Evolutionary conservation across 35 echinoderm and acorn worm species (phyloP).

Genomic region (Lytechinus pictus): DNA sequence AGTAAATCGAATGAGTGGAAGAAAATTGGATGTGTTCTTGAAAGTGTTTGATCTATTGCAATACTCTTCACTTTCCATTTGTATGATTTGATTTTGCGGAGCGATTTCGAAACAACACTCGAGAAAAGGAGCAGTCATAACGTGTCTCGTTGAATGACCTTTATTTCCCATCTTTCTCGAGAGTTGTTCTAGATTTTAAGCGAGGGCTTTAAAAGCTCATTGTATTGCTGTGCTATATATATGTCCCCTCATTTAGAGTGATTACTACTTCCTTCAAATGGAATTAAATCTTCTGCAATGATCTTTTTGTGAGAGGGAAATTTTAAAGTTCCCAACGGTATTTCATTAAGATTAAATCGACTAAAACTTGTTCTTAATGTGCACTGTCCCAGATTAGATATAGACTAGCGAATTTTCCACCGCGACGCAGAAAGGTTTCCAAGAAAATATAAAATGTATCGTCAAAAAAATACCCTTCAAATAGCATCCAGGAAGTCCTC

Average conservation of each 20-base stretch:
- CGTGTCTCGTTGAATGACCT: neutral
- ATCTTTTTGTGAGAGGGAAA: too few species aligned
- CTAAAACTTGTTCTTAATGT: too few species aligned
- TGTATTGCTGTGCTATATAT: neutral
- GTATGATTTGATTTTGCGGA: neutral
- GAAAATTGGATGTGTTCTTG: constrained; percentile 12
- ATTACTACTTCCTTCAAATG: too few species aligned
- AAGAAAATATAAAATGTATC: too few species aligned
- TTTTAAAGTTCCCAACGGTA: too few species aligned
- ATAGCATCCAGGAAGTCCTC: too few species aligned
- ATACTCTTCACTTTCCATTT: neutral
- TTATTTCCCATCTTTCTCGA: neutral
- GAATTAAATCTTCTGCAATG: too few species aligned
- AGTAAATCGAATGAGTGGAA: neutral
- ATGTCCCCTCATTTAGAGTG: neutral
- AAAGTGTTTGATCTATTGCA: constrained; percentile 19
- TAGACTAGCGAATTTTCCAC: too few species aligned
- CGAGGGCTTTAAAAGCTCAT: neutral
- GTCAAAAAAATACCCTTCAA: too few species aligned
- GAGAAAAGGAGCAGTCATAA: neutral
- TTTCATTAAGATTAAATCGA: too few species aligned
- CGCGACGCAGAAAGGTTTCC: too few species aligned
- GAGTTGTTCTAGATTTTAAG: neutral
- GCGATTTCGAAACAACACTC: neutral
- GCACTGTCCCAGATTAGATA: too few species aligned